Percentiles rank a stretch among this genome's conserved stretches.
These are phyloP conservation scores for Pseudomyrmex cubaensis DNA, from an alignment of 1,140 invertebrate species.

Conservation along the genomic window DNA sequence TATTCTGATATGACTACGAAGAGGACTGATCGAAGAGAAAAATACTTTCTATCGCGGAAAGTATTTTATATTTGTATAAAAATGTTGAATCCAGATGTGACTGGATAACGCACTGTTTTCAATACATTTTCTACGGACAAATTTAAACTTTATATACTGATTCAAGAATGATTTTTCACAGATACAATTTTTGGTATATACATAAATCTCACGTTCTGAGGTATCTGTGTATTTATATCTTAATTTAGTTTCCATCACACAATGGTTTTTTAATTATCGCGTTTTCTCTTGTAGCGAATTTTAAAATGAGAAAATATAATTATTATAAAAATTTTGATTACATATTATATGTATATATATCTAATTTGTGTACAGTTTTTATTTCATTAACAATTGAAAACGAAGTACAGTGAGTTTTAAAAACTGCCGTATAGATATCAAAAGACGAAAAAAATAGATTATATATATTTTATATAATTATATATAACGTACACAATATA, in stretches of 20 bases:
- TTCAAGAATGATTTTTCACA: constrained; percentile 4
- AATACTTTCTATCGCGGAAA: constrained; percentile 40
- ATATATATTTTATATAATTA: constrained; percentile 5
- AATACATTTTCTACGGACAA: constrained; percentile 63
- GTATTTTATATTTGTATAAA: constrained; percentile 56
- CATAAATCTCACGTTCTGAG: constrained; percentile 27
- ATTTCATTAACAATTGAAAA: not conserved
- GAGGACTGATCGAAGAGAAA: not conserved
- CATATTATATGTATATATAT: not conserved
- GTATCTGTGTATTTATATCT: constrained; percentile 25
- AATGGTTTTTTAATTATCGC: not conserved
- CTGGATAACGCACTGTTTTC: constrained; percentile 4
- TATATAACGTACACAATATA: constrained; percentile 16
- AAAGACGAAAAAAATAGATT: not conserved
- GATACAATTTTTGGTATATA: constrained; percentile 9
- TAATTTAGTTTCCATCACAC: not conserved
- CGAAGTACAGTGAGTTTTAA: not conserved
- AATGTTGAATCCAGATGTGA: not conserved
- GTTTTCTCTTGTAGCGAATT: not conserved
- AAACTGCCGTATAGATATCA: constrained; percentile 3
- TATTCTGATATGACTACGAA: constrained; percentile 4
- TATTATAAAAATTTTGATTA: not conserved
- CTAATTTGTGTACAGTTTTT: not conserved
- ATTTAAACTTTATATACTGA: constrained; percentile 28
- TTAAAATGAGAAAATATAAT: not conserved